These are phyloP conservation scores for Clarias batrachus DNA, from an alignment of 2,113 vertebrate species.

Conservation along the genomic window DNA sequence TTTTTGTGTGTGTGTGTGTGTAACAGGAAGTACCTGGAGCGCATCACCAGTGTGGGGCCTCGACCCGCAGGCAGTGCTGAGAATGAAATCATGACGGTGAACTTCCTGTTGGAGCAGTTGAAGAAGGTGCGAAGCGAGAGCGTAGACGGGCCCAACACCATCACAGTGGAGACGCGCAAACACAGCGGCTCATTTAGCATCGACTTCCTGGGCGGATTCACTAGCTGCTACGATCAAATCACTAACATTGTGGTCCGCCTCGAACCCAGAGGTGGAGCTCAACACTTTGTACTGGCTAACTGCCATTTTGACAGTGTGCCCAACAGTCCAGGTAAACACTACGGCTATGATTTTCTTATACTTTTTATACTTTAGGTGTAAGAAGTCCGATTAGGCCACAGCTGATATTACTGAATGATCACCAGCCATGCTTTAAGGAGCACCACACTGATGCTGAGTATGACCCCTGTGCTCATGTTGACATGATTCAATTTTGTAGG, in stretches of 20 bases:
- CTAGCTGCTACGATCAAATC: conserved; percentile 93
- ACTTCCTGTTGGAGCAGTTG: conserved; percentile 87
- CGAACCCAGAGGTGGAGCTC: conserved; percentile 80
- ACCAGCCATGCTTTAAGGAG: neutral
- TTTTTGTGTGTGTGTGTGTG: neutral
- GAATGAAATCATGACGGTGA: conserved; percentile 90
- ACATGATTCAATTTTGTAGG: neutral
- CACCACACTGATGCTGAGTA: neutral
- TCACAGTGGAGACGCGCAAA: conserved; percentile 83
- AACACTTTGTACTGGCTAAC: conserved; percentile 91
- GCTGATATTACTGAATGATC: neutral
- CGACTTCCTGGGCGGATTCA: conserved; percentile 95
- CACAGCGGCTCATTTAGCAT: conserved; percentile 95
- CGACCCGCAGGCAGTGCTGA: conserved; percentile 88
- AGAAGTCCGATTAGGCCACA: neutral
- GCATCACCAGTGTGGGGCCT: conserved; percentile 88
- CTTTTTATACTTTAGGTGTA: neutral
- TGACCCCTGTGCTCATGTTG: neutral
- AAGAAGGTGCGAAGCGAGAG: conserved; percentile 76
- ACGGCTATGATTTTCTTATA: neutral
- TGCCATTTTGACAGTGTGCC: conserved; percentile 97
- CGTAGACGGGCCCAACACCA: conserved; percentile 69
- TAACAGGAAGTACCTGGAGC: conserved; percentile 84
- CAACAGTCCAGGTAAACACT: conserved; percentile 83
- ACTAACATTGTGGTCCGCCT: conserved; percentile 89